Conservation (phyloP, 2,888 invertebrate genomes). For the Mycalesis mineus region DNA sequence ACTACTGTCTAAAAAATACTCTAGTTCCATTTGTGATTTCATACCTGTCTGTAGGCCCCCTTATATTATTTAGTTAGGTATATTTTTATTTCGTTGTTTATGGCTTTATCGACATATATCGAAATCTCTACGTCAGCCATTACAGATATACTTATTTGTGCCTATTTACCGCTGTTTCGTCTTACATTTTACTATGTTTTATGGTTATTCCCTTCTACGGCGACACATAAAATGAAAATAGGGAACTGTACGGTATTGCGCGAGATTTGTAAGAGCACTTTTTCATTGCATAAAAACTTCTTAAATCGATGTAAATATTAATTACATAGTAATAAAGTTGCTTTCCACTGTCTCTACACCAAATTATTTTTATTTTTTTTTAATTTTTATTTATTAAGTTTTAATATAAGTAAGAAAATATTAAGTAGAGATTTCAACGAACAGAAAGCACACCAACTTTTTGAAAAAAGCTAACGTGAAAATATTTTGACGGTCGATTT, state of each 20-base stretch:
- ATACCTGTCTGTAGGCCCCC: not conserved
- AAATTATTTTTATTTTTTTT: too few species aligned
- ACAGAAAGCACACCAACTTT: too few species aligned
- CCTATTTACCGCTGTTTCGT: constrained; percentile 13
- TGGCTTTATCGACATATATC: constrained; percentile 6
- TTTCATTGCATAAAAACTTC: not conserved
- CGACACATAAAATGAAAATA: constrained; percentile 22
- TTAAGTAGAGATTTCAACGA: too few species aligned
- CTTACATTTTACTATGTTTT: constrained; percentile 24
- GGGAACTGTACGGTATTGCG: constrained; percentile 7
- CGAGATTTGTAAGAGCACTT: not conserved
- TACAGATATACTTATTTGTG: constrained; percentile 7
- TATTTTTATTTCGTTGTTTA: constrained; percentile 12
- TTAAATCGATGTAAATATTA: not conserved
- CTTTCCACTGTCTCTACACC: too few species aligned
- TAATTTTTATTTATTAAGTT: too few species aligned
- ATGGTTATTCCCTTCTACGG: constrained; percentile 19
- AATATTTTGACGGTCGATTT: too few species aligned
- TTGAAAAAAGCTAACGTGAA: too few species aligned
- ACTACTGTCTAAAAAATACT: not conserved
- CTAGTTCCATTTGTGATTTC: not conserved
- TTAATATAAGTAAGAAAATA: too few species aligned
- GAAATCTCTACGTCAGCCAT: constrained; percentile 6
- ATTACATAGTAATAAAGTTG: too few species aligned
- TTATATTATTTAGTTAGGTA: constrained; percentile 10